Evolutionary conservation across 1,140 invertebrate genomes (phyloP).

Genomic region (Megalopta genalis): DNA sequence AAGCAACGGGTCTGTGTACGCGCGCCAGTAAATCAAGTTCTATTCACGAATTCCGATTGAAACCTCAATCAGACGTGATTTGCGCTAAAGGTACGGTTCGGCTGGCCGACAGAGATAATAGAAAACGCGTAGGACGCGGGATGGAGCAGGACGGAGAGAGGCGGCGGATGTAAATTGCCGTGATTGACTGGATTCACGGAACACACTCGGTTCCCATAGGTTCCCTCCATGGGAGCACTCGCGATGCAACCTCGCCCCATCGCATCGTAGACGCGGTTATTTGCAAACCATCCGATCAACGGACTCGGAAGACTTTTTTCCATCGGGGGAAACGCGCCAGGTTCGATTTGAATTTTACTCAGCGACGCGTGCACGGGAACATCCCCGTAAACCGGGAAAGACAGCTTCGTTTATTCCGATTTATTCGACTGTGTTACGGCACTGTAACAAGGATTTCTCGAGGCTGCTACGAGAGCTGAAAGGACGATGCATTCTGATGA

Average conservation of each 20-base stretch:
- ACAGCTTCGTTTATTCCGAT: neutral
- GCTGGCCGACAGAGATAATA: constrained; percentile 65
- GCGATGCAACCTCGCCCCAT: neutral
- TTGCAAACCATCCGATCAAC: constrained; percentile 20
- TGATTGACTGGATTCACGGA: constrained; percentile 69
- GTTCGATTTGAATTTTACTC: neutral
- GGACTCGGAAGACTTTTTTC: neutral
- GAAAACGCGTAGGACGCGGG: constrained; percentile 42
- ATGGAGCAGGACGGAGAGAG: constrained; percentile 9
- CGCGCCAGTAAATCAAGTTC: constrained; percentile 68
- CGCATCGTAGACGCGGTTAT: neutral
- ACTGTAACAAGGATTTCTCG: too few relatives aligned
- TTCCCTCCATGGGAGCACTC: neutral
- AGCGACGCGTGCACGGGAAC: neutral
- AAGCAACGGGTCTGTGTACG: neutral
- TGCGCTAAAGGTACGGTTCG: constrained; percentile 66
- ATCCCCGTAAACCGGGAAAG: neutral
- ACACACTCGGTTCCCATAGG: constrained; percentile 16
- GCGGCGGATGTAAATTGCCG: constrained; percentile 68
- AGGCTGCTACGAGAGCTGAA: too few relatives aligned
- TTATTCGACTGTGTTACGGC: too few relatives aligned
- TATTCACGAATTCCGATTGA: constrained; percentile 71
- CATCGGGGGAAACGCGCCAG: neutral
- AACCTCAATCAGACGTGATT: constrained; percentile 73
- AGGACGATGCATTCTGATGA: too few relatives aligned